Conservation (phyloP, 1,140 invertebrate genomes). For the Belonocnema kinseyi region DNA sequence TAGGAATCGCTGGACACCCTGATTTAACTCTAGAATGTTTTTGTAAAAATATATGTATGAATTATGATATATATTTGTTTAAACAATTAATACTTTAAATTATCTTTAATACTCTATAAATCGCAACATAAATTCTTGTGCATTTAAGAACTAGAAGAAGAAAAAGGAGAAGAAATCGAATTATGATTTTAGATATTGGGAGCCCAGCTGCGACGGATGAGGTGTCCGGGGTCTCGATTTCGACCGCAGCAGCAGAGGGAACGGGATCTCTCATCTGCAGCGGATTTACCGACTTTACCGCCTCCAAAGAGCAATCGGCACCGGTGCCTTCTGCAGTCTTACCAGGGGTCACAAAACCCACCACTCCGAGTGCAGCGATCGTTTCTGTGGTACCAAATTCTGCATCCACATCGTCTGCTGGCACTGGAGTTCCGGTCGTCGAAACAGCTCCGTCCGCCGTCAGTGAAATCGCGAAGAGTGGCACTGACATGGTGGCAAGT, state of each 20-base stretch:
- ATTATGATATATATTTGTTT: no score
- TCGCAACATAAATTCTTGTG: no score
- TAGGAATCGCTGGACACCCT: no score
- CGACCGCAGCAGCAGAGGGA: conserved; percentile 67
- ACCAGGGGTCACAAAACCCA: conserved; percentile 57
- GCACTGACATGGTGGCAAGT: conserved; percentile 84
- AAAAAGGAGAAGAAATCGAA: not conserved
- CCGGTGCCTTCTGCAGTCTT: conserved; percentile 55
- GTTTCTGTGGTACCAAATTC: conserved; percentile 54
- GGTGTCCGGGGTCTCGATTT: conserved; percentile 69
- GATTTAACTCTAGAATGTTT: no score
- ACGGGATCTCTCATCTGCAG: conserved; percentile 61
- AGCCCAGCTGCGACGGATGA: conserved; percentile 71
- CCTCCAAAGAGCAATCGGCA: conserved; percentile 53
- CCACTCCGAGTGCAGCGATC: conserved; percentile 47
- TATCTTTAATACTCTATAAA: no score
- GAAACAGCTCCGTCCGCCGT: conserved; percentile 82
- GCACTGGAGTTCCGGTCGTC: conserved; percentile 68
- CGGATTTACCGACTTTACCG: conserved; percentile 50
- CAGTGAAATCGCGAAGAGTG: conserved; percentile 84
- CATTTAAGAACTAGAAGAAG: no score
- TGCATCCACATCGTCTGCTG: conserved; percentile 55
- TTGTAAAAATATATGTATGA: no score
- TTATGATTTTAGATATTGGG: conserved; percentile 64
- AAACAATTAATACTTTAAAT: no score